Evolutionary conservation across 2,888 invertebrate species (phyloP).

Genomic region (Cyclophora punctaria): DNA sequence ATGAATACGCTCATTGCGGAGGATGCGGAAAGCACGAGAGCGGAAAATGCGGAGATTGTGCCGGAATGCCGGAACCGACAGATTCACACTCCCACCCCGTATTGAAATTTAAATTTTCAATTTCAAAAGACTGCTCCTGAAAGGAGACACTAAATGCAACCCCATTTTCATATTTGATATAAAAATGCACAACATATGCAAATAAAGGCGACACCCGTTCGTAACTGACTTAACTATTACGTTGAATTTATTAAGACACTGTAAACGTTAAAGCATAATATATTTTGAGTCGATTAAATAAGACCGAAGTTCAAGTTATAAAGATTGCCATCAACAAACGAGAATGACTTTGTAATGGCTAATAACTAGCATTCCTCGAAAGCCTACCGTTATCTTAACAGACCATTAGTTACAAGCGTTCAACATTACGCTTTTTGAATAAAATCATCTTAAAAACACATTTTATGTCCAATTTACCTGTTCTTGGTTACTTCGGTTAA

Average conservation of each 20-base stretch:
- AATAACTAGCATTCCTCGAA: conserved; percentile 29
- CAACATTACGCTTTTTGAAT: conserved; percentile 41
- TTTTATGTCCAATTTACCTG: conserved; percentile 37
- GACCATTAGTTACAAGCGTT: conserved; percentile 54
- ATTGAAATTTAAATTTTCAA: conserved; percentile 3
- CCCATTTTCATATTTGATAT: no score
- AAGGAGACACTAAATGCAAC: no score
- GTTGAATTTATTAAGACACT: no score
- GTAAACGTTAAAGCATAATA: no score
- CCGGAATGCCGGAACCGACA: conserved; percentile 2
- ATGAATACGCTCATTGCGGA: conserved; percentile 12
- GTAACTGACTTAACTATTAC: no score
- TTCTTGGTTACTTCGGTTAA: conserved; percentile 31
- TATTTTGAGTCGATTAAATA: no score
- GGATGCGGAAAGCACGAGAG: conserved; percentile 9
- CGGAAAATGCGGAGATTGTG: conserved; percentile 18
- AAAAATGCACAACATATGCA: no score
- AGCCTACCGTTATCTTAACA: conserved; percentile 56
- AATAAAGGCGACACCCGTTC: no score
- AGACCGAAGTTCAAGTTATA: not conserved
- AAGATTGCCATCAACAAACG: conserved; percentile 7
- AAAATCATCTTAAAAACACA: conserved; percentile 42
- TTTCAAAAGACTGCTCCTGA: conserved; percentile 11
- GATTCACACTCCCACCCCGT: conserved; percentile 4
- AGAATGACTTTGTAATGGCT: conserved; percentile 23